Conservation (phyloP, 1,140 invertebrate genomes). For the Cepaea nemoralis region DNA sequence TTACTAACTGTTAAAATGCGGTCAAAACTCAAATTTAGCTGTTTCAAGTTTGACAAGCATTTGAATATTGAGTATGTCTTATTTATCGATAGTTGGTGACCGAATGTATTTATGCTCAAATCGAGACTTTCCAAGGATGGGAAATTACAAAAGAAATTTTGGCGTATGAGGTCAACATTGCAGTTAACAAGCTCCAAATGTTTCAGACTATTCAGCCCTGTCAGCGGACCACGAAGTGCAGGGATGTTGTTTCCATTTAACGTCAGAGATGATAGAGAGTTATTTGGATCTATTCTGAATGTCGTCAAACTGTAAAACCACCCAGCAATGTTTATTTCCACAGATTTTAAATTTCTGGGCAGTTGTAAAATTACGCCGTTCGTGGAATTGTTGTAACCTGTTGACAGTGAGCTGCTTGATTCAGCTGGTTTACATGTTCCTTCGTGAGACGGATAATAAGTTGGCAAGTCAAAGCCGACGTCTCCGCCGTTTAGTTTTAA, state of each 20-base stretch:
- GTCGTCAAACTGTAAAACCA: background rate
- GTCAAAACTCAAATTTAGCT: background rate
- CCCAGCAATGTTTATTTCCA: background rate
- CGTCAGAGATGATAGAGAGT: background rate
- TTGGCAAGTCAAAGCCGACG: too few species aligned
- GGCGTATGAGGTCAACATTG: background rate
- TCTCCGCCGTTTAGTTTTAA: too few species aligned
- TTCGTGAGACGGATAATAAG: too few species aligned
- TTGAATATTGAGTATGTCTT: background rate
- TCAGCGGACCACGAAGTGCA: background rate
- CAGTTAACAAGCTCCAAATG: background rate
- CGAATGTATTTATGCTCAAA: background rate
- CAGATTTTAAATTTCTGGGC: too few species aligned
- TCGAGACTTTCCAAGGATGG: background rate
- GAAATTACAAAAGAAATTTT: background rate
- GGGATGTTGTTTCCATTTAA: background rate
- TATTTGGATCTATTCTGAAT: background rate
- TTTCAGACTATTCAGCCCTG: background rate
- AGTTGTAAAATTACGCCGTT: too few species aligned
- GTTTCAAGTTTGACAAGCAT: background rate
- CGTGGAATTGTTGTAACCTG: too few species aligned
- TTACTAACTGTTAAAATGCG: background rate
- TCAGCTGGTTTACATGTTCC: too few species aligned
- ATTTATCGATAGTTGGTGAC: background rate
- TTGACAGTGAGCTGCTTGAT: too few species aligned